Base-by-base conservation (phyloP, 2,113 vertebrate genomes). In the Menura novaehollandiae region DNA sequence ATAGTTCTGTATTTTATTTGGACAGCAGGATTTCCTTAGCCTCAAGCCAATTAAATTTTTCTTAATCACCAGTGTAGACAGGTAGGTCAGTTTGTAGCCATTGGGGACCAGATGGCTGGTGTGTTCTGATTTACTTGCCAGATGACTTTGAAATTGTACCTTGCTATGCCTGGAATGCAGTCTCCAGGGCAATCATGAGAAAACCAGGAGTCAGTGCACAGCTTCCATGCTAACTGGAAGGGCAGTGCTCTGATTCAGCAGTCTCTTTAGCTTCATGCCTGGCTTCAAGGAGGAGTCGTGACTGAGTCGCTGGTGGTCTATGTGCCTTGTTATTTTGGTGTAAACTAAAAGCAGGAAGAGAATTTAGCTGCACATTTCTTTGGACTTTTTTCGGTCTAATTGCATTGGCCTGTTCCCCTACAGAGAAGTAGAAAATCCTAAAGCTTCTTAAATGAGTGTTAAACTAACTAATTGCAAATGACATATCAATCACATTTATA, bases 11-110 rank as follows among this genome's bases (percentile, higher is more conserved):
- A 15, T 93, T 82, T 95, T 73, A 53, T 47, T 59, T 85, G 88
- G 53, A 62, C 71, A 82, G 78, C 46, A 92, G 59, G 63, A 86
- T 91, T 97, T 96, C 76, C 75, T 84, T 92, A 88, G 85, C 88
- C 79, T 90, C 32, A 59, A 76, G 92, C 62, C 72, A 81, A 27
- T 12, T 85, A 78, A 76, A 84, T 90, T 90, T 91, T 71, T 93
- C 59, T 77, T 85, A 83, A 93, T 90, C 2, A 7, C 17, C 43
- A 59, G 1, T 85, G 74, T 53, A 80, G 88, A 86, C 67, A 93
- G 79, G 37, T 89, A 93, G 89, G 75, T 89, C 67, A 53, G 26
- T 80, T 77, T 71, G 78, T 69, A 94, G 81, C 60, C 74, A 7
- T 83, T 88, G 41, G 47, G 59, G 78, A 92, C 93, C 91, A 95